phyloP scores from a whole-genome alignment of 2,888 invertebrate species.

The Patella depressa region DNA sequence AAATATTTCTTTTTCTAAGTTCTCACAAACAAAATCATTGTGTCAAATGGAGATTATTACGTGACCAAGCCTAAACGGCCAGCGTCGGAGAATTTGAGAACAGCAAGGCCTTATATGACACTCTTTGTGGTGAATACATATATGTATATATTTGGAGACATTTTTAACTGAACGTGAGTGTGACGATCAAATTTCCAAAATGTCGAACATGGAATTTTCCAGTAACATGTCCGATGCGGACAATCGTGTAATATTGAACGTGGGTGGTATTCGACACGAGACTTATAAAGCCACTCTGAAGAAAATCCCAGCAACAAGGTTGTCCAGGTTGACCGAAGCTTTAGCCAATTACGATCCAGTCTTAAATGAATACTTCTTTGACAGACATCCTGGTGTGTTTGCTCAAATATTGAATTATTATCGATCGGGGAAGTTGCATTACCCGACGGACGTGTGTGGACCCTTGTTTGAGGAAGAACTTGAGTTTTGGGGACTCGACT shows the following conservation, averaged over 20 bases:
- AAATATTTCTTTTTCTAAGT: no score
- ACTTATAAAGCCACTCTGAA: constrained; percentile 83
- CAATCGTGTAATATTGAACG: constrained; percentile 97
- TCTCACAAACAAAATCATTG: no score
- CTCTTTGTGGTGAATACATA: no score
- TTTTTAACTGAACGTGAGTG: neutral
- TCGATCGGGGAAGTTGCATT: constrained; percentile 97
- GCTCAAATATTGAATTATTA: constrained; percentile 96
- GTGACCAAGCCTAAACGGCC: no score
- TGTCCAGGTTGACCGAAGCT: constrained; percentile 94
- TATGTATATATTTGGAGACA: neutral
- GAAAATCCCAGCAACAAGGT: constrained; percentile 95
- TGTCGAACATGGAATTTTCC: constrained; percentile 10
- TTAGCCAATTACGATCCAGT: constrained; percentile 99
- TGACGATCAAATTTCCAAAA: neutral
- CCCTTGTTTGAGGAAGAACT: constrained; percentile 99
- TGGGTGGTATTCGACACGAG: constrained; percentile 95
- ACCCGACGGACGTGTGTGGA: constrained; percentile 98
- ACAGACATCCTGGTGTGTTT: constrained; percentile 93
- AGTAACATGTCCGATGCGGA: constrained; percentile 75
- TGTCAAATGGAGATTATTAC: no score
- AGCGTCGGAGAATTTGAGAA: no score
- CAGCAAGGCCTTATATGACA: no score
- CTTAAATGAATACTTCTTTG: constrained; percentile 99
- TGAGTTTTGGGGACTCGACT: constrained; percentile 99